These are phyloP conservation scores for Diplazon laetatorius DNA, from an alignment of 2,888 invertebrate genomes.

Conservation along the genomic window DNA sequence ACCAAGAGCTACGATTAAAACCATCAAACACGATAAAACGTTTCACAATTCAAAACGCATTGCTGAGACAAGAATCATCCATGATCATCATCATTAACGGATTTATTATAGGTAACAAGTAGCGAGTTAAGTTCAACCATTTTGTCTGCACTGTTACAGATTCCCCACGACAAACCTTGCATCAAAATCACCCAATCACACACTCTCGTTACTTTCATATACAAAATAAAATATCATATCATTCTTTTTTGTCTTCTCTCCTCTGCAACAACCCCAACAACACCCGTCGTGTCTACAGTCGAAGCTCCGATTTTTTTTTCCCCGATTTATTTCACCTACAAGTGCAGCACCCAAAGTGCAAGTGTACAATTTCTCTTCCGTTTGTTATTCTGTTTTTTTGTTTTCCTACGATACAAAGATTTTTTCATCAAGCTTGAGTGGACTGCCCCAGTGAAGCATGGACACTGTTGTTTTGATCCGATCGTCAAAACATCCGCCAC, in stretches of 20 bases:
- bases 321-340: too few species aligned
- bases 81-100: constrained; percentile 13
- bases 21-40: constrained; percentile 26
- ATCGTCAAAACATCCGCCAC: too few species aligned
- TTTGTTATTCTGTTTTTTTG: constrained; percentile 22
- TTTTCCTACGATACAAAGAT: constrained; percentile 15
- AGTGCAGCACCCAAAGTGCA: constrained; percentile 9
- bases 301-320: background rate
- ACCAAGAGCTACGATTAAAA: background rate
- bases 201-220: constrained; percentile 26
- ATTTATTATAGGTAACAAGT: constrained; percentile 58
- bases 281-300: too few species aligned
- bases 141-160: background rate
- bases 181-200: constrained; percentile 5
- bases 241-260: constrained; percentile 13
- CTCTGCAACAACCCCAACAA: background rate
- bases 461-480: too few species aligned
- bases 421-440: constrained; percentile 17
- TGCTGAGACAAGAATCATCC: constrained; percentile 5
- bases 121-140: constrained; percentile 53
- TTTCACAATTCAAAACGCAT: background rate
- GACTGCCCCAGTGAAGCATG: too few species aligned
- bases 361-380: too few species aligned
- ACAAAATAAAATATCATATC: constrained; percentile 62
- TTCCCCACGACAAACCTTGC: constrained; percentile 30